phyloP scores from a whole-genome alignment of 1,140 invertebrate genomes.

The Achatina immaculata region DNA sequence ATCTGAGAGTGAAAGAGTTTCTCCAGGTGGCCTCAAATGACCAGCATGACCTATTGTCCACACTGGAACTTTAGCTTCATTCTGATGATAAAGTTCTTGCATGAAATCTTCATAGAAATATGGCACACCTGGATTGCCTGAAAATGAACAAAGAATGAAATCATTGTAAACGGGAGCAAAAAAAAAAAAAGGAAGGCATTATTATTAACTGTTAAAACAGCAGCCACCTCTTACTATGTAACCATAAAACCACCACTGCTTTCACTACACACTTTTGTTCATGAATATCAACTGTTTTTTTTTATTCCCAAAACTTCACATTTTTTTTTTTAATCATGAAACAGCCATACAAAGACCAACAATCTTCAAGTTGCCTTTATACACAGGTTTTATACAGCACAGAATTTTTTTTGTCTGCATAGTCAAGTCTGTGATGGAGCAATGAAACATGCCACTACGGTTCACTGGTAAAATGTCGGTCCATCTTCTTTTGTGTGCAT shows the following conservation, averaged over 20 bases:
- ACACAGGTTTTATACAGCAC: no score
- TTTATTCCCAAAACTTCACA: background rate
- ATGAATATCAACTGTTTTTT: background rate
- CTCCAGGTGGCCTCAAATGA: slow-evolving; percentile 60
- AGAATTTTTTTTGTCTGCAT: no score
- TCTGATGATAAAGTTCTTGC: slow-evolving; percentile 75
- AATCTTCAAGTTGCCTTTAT: no score
- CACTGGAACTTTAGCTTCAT: slow-evolving; percentile 75
- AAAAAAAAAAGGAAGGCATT: background rate
- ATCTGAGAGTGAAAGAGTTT: slow-evolving; percentile 14
- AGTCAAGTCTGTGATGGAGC: no score
- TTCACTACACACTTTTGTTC: background rate
- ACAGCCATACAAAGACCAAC: no score
- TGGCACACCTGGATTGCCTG: slow-evolving; percentile 81
- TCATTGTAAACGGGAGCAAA: background rate
- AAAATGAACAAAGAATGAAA: slow-evolving; percentile 21
- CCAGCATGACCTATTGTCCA: slow-evolving; percentile 83
- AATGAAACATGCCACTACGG: no score
- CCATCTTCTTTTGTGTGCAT: no score
- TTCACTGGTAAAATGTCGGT: no score
- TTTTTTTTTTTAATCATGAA: background rate
- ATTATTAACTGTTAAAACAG: background rate
- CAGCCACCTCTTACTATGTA: background rate
- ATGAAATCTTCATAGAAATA: slow-evolving; percentile 83
- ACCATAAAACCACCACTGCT: no score